These are phyloP conservation scores for Rana temporaria DNA, from an alignment of 2,113 vertebrate species.

Conservation along the genomic window DNA sequence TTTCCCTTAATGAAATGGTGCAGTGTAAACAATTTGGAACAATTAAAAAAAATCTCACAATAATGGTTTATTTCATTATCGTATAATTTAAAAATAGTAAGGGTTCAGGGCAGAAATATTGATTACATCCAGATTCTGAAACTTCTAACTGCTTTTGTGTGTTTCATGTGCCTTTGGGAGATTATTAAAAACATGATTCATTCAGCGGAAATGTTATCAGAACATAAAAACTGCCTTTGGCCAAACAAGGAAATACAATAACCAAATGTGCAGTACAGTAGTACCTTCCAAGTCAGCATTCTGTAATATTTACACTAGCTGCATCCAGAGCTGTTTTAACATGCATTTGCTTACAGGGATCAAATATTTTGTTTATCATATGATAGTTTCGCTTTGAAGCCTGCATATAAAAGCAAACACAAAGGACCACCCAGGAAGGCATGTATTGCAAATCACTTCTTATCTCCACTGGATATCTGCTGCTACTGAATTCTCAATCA, in stretches of 20 bases:
- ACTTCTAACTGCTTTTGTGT: not conserved
- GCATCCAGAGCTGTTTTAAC: conserved; percentile 20
- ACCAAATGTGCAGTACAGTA: conserved; percentile 17
- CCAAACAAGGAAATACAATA: conserved; percentile 43
- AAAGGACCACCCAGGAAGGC: conserved; percentile 15
- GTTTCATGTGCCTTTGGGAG: conserved; percentile 35
- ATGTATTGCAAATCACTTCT: conserved; percentile 28
- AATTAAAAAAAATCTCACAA: too few relatives aligned
- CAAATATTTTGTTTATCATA: conserved; percentile 41
- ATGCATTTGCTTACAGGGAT: conserved; percentile 24
- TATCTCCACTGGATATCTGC: conserved; percentile 9
- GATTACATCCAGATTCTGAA: conserved; percentile 9
- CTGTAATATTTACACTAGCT: conserved; percentile 28
- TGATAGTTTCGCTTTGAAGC: conserved; percentile 20
- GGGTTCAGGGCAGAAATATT: not conserved
- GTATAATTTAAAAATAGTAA: not conserved
- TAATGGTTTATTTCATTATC: not conserved
- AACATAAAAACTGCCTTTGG: conserved; percentile 45
- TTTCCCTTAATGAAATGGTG: too few relatives aligned
- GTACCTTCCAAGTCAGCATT: conserved; percentile 22
- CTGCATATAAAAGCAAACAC: conserved; percentile 12
- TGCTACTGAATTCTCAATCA: not conserved
- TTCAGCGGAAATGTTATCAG: conserved; percentile 36
- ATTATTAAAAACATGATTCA: conserved; percentile 40
- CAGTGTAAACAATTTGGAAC: too few relatives aligned